Evolutionary conservation across 2,113 vertebrate genomes (phyloP).

Genomic region (Myiagra hebetior): DNA sequence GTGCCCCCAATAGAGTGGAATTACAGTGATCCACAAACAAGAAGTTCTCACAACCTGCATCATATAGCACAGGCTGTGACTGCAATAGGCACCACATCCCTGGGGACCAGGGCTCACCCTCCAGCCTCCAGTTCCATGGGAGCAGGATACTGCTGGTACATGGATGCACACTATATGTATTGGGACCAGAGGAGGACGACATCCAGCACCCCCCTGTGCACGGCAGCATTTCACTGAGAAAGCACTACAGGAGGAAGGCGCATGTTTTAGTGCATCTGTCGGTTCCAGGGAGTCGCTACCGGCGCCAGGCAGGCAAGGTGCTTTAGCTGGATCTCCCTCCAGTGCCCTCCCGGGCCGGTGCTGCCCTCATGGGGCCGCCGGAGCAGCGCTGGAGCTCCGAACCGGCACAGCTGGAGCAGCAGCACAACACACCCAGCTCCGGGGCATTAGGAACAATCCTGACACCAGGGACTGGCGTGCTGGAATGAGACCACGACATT

Average conservation of each 20-base stretch:
- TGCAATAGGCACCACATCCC: background rate
- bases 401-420: background rate
- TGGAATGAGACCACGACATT: background rate
- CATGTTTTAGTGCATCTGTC: background rate
- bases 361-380: background rate
- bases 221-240: background rate
- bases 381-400: background rate
- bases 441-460: fast-evolving
- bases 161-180: fast-evolving
- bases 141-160: background rate
- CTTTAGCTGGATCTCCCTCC: background rate
- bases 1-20: background rate
- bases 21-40: background rate
- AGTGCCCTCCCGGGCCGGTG: background rate
- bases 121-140: fast-evolving
- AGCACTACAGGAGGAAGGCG: fast-evolving
- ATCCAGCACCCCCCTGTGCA: background rate
- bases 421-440: fast-evolving
- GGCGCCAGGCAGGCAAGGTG: background rate
- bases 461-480: background rate
- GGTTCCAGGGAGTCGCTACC: fast-evolving
- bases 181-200: background rate
- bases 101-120: background rate
- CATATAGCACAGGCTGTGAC: fast-evolving
- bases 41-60: background rate